Conservation (phyloP, 2,113 vertebrate genomes). For the Ceyx melanurus region DNA sequence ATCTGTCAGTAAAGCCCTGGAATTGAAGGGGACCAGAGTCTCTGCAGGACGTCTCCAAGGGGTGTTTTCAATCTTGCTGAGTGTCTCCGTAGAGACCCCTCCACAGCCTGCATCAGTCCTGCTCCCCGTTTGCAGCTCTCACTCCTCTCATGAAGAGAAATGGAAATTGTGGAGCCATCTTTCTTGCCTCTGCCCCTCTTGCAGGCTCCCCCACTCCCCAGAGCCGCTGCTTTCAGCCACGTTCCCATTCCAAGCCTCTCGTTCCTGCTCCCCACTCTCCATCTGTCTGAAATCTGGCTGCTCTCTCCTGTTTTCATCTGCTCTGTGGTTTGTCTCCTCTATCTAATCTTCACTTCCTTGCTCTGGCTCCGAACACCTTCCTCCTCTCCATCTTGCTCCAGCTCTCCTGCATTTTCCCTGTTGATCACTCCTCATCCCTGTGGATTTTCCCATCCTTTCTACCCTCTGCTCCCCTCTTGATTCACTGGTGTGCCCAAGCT, state of each 20-base stretch:
- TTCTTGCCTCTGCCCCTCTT: background rate
- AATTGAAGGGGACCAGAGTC: background rate
- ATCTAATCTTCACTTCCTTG: slow-evolving; percentile 10
- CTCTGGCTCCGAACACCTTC: slow-evolving; percentile 4
- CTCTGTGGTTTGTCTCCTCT: slow-evolving; percentile 21
- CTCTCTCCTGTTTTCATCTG: slow-evolving; percentile 49
- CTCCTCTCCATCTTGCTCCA: background rate
- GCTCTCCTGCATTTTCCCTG: background rate
- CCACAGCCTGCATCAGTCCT: background rate
- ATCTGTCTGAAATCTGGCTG: slow-evolving; percentile 62
- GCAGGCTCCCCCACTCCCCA: slow-evolving; percentile 5
- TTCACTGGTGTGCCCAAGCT: background rate
- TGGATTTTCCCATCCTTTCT: background rate
- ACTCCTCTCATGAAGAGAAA: background rate
- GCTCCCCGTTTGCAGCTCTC: background rate
- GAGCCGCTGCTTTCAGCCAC: background rate
- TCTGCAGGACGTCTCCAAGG: background rate
- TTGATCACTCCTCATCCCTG: background rate
- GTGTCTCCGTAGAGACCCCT: background rate
- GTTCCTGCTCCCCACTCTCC: slow-evolving; percentile 62
- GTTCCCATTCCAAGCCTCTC: background rate
- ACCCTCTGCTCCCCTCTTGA: background rate
- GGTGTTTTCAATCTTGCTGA: background rate
- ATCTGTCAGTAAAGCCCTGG: background rate
- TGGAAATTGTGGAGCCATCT: background rate